Conservation (phyloP, 1,140 invertebrate species). For the Heliconius hewitsoni region DNA sequence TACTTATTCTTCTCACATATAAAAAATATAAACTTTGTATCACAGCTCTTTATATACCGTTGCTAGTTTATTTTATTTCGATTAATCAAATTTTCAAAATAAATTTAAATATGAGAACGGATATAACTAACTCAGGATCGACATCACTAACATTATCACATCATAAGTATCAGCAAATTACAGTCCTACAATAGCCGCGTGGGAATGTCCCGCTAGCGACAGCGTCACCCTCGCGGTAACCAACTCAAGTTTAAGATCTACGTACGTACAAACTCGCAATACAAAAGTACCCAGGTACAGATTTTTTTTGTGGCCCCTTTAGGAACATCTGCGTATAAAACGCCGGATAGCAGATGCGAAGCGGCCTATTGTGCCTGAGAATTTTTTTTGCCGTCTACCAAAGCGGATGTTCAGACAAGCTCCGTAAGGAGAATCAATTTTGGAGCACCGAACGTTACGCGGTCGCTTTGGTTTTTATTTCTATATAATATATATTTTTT, state of each 20-base stretch:
- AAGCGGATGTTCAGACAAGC: conserved; percentile 50
- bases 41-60: too few relatives aligned
- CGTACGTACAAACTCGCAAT: conserved; percentile 57
- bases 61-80: too few relatives aligned
- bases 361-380: conserved; percentile 51
- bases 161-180: not conserved
- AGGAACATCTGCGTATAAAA: conserved; percentile 64
- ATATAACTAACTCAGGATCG: not conserved
- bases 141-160: not conserved
- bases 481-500: conserved; percentile 34
- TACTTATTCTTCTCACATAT: too few relatives aligned
- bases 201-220: conserved; percentile 40
- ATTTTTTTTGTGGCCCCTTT: conserved; percentile 62
- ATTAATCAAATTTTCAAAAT: too few relatives aligned
- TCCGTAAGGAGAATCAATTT: conserved; percentile 58
- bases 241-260: conserved; percentile 54
- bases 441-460: conserved; percentile 56
- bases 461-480: conserved; percentile 50
- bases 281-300: conserved; percentile 62
- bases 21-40: too few relatives aligned
- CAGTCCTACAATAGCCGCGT: conserved; percentile 31
- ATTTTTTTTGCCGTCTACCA: conserved; percentile 54
- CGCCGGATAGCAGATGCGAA: conserved; percentile 67
- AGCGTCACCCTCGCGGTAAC: conserved; percentile 40
- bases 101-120: not conserved